These are phyloP conservation scores for Gambusia affinis DNA, from an alignment of 2,113 vertebrate genomes.

Conservation along the genomic window DNA sequence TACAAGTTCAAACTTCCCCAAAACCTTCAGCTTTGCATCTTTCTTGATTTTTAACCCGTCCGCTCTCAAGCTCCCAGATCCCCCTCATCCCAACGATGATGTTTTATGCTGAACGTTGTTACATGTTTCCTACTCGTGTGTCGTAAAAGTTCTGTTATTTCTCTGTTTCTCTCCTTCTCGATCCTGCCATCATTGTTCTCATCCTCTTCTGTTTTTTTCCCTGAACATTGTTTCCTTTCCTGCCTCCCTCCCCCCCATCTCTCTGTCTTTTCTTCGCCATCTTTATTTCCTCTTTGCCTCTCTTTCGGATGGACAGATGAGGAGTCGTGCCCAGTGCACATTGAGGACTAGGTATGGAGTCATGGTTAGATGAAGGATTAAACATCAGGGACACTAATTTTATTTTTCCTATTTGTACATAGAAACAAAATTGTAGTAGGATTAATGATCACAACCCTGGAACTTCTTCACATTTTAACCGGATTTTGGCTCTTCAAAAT, in stretches of 20 bases:
- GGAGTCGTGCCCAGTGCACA: conserved; percentile 93
- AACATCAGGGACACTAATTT: conserved; percentile 15
- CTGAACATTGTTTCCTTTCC: conserved; percentile 33
- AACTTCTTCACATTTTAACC: not conserved
- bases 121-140: conserved; percentile 71
- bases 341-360: conserved; percentile 94
- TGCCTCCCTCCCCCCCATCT: conserved; percentile 9
- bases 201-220: conserved; percentile 52
- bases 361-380: conserved; percentile 38
- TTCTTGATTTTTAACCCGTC: conserved; percentile 25
- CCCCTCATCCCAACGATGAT: conserved; percentile 21
- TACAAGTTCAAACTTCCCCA: conserved; percentile 4
- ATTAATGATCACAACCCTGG: too few species aligned
- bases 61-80: not conserved
- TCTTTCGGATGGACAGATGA: conserved; percentile 87
- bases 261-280: conserved; percentile 14
- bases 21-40: conserved; percentile 49
- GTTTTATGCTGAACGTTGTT: conserved; percentile 46
- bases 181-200: conserved; percentile 36
- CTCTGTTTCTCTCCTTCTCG: conserved; percentile 60
- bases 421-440: not conserved
- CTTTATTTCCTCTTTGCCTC: conserved; percentile 54
- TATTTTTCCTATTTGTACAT: not conserved
- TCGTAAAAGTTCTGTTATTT: conserved; percentile 80
- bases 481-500: not conserved